These are phyloP conservation scores for Euwallacea similis DNA, from an alignment of 1,140 invertebrate species.

Conservation along the genomic window DNA sequence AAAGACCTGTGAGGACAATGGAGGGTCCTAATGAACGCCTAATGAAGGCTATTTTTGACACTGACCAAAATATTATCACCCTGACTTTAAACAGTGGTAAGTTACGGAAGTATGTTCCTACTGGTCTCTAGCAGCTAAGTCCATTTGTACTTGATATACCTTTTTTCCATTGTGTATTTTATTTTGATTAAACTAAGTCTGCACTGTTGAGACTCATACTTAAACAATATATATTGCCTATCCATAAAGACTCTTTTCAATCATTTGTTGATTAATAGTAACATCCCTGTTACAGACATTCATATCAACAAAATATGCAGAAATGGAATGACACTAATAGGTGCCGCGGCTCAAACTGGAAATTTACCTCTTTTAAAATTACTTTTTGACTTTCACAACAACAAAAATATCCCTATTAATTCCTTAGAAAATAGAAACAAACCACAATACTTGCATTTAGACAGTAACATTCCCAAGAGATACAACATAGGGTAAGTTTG, in stretches of 20 bases:
- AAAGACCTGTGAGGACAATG: conserved; percentile 27
- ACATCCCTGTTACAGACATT: conserved; percentile 48
- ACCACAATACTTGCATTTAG: conserved; percentile 43
- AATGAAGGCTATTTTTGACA: conserved; percentile 49
- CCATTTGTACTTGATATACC: too few species aligned
- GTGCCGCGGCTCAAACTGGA: conserved; percentile 56
- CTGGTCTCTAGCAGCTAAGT: too few species aligned
- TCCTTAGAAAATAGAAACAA: conserved; percentile 35
- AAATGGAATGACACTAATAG: conserved; percentile 55
- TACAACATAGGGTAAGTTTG: conserved; percentile 49
- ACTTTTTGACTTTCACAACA: conserved; percentile 51
- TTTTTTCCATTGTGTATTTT: too few species aligned
- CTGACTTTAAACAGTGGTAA: too few species aligned
- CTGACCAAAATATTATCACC: conserved; percentile 44
- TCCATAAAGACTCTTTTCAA: too few species aligned
- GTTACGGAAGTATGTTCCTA: too few species aligned
- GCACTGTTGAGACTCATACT: too few species aligned
- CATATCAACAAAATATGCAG: conserved; percentile 56
- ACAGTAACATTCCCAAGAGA: conserved; percentile 34
- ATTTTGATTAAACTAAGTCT: too few species aligned
- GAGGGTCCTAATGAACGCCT: conserved; percentile 45
- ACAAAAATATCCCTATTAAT: conserved; percentile 35
- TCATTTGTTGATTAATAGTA: too few species aligned
- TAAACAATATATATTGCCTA: too few species aligned
- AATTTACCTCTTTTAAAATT: conserved; percentile 53